Conservation (phyloP, 2,113 vertebrate species). For the Naja naja region DNA sequence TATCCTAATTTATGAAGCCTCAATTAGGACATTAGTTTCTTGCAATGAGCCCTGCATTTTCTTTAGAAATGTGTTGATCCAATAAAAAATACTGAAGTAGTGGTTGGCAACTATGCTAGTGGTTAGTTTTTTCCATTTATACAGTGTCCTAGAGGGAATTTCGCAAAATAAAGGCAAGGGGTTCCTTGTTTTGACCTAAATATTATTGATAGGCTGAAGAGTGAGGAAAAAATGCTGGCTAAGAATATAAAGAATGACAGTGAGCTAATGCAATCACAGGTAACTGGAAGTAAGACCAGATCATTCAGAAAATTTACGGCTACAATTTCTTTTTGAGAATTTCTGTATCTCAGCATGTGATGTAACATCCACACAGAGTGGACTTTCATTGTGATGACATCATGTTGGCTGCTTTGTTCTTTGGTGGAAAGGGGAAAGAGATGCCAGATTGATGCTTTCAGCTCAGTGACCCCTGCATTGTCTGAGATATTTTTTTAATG, state of each 20-base stretch:
- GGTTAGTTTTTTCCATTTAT: not conserved
- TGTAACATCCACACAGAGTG: not conserved
- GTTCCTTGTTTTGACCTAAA: not conserved
- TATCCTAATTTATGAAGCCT: not conserved
- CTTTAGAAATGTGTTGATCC: not conserved
- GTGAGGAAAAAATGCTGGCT: not conserved
- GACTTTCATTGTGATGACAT: not conserved
- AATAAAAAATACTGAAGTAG: not conserved
- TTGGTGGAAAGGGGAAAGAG: not conserved
- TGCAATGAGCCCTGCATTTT: not conserved
- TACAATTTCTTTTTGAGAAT: not conserved
- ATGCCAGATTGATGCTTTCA: not conserved
- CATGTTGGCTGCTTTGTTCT: not conserved
- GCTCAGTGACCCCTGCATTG: not conserved
- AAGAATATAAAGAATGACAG: not conserved
- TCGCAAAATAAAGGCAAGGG: not conserved
- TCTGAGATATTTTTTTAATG: not conserved
- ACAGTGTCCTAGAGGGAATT: not conserved
- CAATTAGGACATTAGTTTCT: not conserved
- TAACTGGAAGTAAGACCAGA: not conserved
- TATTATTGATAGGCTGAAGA: not conserved
- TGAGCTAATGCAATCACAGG: not conserved
- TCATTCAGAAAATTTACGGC: not conserved
- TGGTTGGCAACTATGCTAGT: not conserved
- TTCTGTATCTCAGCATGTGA: not conserved